These are phyloP conservation scores for Plecturocebus donacophilus DNA, from an alignment of 2,113 vertebrate species.

Conservation along the genomic window DNA sequence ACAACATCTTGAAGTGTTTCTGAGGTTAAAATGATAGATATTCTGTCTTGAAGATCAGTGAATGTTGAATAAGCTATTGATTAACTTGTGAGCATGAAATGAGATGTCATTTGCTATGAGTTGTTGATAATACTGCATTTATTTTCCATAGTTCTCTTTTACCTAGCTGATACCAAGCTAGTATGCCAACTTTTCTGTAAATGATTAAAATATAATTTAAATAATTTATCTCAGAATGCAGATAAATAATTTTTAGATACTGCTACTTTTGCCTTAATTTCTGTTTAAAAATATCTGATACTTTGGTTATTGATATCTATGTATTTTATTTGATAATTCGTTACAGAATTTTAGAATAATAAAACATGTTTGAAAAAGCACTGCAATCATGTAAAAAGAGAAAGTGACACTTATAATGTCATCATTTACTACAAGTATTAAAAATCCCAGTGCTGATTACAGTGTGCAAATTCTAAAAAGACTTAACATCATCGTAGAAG, in stretches of 20 bases:
- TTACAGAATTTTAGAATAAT: slow-evolving; percentile 43
- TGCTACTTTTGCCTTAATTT: slow-evolving; percentile 62
- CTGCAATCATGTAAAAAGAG: slow-evolving; percentile 45
- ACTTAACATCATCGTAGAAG: slow-evolving; percentile 47
- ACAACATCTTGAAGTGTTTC: neutral
- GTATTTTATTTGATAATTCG: slow-evolving; percentile 9
- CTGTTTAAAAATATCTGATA: slow-evolving; percentile 64
- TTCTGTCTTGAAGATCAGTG: neutral
- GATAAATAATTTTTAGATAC: slow-evolving; percentile 73
- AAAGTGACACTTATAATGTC: slow-evolving; percentile 30
- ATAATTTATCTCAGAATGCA: slow-evolving; percentile 74
- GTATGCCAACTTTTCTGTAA: slow-evolving; percentile 55
- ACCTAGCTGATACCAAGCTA: slow-evolving; percentile 60
- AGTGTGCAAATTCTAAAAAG: slow-evolving; percentile 65
- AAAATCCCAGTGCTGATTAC: slow-evolving; percentile 56
- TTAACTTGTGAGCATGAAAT: slow-evolving; percentile 47
- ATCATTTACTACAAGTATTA: slow-evolving; percentile 46
- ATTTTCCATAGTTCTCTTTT: slow-evolving; percentile 70
- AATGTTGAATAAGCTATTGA: slow-evolving; percentile 31
- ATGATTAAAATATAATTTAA: slow-evolving; percentile 76
- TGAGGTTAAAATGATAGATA: slow-evolving; percentile 42
- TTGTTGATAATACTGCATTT: slow-evolving; percentile 19
- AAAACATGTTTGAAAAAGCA: neutral
- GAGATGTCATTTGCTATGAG: slow-evolving; percentile 52
- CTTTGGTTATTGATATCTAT: slow-evolving; percentile 55